A percentile compares a stretch with the other conserved stretches of the same genome.
These are phyloP conservation scores for Lumbricus terrestris DNA, from an alignment of 2,888 invertebrate species.

Conservation along the genomic window DNA sequence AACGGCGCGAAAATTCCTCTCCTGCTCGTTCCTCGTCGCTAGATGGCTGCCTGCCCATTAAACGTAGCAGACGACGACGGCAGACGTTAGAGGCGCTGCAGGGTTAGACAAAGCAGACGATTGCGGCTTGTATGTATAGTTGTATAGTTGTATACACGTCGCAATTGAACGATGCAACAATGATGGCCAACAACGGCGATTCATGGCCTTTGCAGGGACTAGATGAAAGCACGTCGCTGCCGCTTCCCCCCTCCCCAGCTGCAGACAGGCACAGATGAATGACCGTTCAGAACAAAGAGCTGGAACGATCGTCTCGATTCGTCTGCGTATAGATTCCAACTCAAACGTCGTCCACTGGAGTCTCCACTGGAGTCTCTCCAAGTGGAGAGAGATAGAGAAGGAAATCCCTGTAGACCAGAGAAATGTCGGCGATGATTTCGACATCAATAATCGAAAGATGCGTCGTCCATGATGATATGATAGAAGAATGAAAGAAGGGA, in stretches of 20 bases:
- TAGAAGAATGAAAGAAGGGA: neutral
- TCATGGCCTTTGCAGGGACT: neutral
- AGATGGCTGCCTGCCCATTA: neutral
- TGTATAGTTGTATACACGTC: neutral
- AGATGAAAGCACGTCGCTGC: constrained; percentile 3
- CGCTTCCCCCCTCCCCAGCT: no score
- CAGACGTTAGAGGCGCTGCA: neutral
- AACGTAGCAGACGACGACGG: neutral
- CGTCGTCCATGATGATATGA: neutral
- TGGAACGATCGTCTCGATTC: neutral
- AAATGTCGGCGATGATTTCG: neutral
- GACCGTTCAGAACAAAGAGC: neutral
- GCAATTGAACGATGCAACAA: neutral
- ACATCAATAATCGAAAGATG: neutral
- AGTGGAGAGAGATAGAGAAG: neutral
- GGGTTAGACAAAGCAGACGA: neutral
- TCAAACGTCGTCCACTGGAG: neutral
- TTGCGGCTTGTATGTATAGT: no score
- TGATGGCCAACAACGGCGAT: neutral
- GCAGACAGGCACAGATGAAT: neutral
- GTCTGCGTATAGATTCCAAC: neutral
- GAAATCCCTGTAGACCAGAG: neutral
- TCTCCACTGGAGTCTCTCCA: neutral
- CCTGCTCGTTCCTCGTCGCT: neutral
- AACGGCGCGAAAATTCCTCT: neutral